Percentiles rank a stretch among this genome's conserved stretches.
phyloP scores from a whole-genome alignment of 2,797 vertebrate species.

The Uromys caudimaculatus region DNA sequence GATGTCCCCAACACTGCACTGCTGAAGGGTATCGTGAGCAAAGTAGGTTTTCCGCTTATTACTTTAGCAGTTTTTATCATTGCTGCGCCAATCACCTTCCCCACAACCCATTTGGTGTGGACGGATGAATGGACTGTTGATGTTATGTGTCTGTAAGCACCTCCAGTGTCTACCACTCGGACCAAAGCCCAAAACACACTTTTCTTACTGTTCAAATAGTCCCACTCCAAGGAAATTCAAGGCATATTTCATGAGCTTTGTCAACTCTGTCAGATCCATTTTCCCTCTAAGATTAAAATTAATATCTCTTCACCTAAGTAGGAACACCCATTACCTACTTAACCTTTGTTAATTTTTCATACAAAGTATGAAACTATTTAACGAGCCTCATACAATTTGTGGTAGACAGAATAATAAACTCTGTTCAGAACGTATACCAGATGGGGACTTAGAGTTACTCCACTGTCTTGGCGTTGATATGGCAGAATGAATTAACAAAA shows the following conservation, averaged over 20 bases:
- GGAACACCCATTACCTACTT: not conserved
- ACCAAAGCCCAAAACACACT: no score
- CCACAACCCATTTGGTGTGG: no score
- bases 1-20: slow-evolving; percentile 95
- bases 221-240: not conserved
- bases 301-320: not conserved
- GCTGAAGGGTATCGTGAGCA: slow-evolving; percentile 94
- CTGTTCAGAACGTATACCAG: not conserved
- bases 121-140: no score
- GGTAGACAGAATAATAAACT: not conserved
- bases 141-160: no score
- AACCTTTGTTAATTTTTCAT: not conserved
- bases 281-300: slow-evolving; percentile 3
- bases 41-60: slow-evolving; percentile 99
- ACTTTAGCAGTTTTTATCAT: not conserved
- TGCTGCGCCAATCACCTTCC: no score
- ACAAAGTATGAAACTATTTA: not conserved
- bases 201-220: not conserved
- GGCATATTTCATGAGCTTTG: not conserved
- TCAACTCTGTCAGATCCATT: not conserved
- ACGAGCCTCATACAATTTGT: slow-evolving; percentile 9
- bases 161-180: no score
- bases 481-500: slow-evolving; percentile 5
- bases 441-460: not conserved
- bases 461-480: not conserved